Conservation (phyloP, 2,888 invertebrate genomes). For the Frankliniella intonsa region DNA sequence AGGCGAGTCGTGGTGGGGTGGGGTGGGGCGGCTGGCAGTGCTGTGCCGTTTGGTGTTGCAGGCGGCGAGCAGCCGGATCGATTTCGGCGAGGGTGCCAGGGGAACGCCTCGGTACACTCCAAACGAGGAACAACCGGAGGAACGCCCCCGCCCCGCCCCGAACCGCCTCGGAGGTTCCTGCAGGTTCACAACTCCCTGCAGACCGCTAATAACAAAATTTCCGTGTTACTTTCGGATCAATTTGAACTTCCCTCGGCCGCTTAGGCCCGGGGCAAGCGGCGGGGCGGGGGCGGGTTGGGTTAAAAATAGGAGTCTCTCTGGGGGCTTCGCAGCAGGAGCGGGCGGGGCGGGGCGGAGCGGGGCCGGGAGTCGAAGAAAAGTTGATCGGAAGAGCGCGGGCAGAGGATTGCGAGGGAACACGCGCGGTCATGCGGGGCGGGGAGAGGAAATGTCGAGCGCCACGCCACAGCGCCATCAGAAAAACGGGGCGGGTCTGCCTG, state of each 20-base stretch:
- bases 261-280: too few species aligned
- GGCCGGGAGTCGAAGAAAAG: too few species aligned
- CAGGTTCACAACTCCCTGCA: too few species aligned
- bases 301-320: background rate
- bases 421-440: background rate
- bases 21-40: background rate
- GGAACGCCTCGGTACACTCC: conserved; percentile 21
- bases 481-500: too few species aligned
- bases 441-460: background rate
- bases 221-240: too few species aligned
- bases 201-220: too few species aligned
- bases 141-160: background rate
- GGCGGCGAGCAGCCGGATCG: conserved; percentile 13
- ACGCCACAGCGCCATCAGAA: background rate
- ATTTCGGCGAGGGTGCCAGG: conserved; percentile 22
- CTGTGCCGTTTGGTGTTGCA: conserved; percentile 3
- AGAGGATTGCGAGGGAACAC: too few species aligned
- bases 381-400: too few species aligned
- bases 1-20: background rate
- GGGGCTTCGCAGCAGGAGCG: too few species aligned
- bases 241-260: too few species aligned
- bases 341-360: too few species aligned
- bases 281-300: too few species aligned
- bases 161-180: background rate
- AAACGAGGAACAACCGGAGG: background rate